These are phyloP conservation scores for Pelagia noctiluca DNA, from an alignment of 30 jellyfish, hydroid and myxozoan genomes.

Conservation along the genomic window DNA sequence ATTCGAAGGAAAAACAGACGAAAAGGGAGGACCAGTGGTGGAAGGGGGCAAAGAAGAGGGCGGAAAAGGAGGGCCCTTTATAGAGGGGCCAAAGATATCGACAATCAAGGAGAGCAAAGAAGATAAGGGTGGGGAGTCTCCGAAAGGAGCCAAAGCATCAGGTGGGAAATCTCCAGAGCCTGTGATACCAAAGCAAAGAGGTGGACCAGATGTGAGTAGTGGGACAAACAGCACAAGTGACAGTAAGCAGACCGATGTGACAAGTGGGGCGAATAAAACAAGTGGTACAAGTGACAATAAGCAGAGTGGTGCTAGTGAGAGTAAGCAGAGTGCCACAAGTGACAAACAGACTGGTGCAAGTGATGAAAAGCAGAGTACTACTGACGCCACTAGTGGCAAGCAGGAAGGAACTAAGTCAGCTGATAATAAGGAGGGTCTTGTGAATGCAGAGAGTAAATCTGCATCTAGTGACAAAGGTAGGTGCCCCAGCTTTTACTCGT, in stretches of 20 bases:
- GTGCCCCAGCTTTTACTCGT: neutral
- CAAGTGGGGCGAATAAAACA: neutral
- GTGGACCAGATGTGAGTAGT: conserved; percentile 82
- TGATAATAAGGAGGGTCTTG: too few species aligned
- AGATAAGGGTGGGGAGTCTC: conserved; percentile 62
- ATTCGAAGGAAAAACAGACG: conserved; percentile 74
- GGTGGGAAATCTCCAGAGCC: conserved; percentile 64
- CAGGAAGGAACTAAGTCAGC: too few species aligned
- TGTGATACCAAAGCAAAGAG: conserved; percentile 81
- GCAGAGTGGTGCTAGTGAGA: neutral
- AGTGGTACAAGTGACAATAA: conserved; percentile 23
- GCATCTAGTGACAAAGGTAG: too few species aligned
- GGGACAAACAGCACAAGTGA: conserved; percentile 44
- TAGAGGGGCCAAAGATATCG: conserved; percentile 70
- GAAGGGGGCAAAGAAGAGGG: conserved; percentile 89
- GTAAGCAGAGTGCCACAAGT: neutral
- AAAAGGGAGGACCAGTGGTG: conserved; percentile 60
- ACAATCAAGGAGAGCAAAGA: conserved; percentile 41
- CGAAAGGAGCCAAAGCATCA: conserved; percentile 67
- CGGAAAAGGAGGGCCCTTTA: conserved; percentile 85
- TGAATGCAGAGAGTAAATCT: too few species aligned
- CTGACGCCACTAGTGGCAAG: too few species aligned
- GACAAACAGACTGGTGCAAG: too few species aligned
- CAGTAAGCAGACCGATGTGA: conserved; percentile 14
- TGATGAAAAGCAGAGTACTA: too few species aligned